These are phyloP conservation scores for Candoia aspera DNA, from an alignment of 2,113 vertebrate genomes.

Conservation along the genomic window DNA sequence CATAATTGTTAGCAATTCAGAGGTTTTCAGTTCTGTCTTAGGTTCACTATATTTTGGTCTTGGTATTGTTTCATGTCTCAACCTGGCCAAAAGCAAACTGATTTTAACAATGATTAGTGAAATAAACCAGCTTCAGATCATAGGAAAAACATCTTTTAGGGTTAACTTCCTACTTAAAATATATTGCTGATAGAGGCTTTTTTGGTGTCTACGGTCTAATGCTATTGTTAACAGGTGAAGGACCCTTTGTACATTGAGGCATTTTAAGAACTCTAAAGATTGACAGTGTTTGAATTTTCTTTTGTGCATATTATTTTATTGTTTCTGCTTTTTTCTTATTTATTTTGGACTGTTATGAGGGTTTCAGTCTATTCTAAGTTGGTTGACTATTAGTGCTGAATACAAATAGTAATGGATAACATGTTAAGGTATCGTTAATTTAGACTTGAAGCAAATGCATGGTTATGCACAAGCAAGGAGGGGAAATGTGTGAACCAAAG, in stretches of 20 bases:
- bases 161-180: too few relatives aligned
- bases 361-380: too few relatives aligned
- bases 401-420: background rate
- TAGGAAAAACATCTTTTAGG: background rate
- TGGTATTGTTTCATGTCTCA: background rate
- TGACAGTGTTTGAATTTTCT: too few relatives aligned
- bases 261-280: too few relatives aligned
- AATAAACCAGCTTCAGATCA: background rate
- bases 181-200: background rate
- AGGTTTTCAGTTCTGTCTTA: background rate
- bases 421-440: background rate
- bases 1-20: background rate
- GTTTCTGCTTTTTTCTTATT: too few relatives aligned
- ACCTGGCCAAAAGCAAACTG: background rate
- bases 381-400: too few relatives aligned
- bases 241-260: too few relatives aligned
- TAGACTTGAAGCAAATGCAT: background rate
- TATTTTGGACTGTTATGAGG: too few relatives aligned
- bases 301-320: too few relatives aligned
- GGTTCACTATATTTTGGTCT: background rate
- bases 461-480: too few relatives aligned
- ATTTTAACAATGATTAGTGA: background rate
- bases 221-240: too few relatives aligned
- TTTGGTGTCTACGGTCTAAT: background rate
- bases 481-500: too few relatives aligned